These are phyloP conservation scores for Hydrochoerus hydrochaeris DNA, from an alignment of 2,113 vertebrate species.

Conservation along the genomic window DNA sequence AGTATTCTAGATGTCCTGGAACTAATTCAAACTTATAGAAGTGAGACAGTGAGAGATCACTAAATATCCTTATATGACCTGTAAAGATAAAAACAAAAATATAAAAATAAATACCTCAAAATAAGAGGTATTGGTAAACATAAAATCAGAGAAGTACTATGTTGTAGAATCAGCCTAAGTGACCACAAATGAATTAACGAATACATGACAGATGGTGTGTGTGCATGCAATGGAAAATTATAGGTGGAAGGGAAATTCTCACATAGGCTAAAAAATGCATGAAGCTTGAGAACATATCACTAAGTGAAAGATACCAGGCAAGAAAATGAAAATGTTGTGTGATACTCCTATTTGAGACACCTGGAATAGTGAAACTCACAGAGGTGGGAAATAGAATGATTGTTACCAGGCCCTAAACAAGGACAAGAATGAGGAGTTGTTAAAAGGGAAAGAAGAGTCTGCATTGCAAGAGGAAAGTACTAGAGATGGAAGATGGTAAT, in stretches of 20 bases:
- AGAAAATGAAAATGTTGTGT: background rate
- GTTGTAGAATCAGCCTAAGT: background rate
- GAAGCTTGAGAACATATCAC: background rate
- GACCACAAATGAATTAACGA: background rate
- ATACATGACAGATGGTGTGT: background rate
- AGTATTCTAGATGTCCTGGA: background rate
- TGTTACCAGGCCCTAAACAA: rapidly evolving
- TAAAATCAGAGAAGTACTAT: background rate
- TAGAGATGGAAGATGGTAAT: background rate
- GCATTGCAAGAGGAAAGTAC: background rate
- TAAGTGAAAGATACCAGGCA: background rate
- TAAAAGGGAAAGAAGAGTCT: background rate
- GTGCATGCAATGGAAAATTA: background rate
- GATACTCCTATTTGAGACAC: background rate
- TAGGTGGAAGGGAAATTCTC: background rate
- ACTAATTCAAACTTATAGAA: background rate
- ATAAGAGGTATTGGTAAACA: background rate
- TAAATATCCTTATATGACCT: conserved; percentile 55
- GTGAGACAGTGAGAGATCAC: background rate
- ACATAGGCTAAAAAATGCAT: rapidly evolving
- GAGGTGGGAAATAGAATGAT: background rate
- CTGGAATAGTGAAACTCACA: background rate
- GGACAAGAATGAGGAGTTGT: background rate
- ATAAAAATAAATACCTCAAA: background rate
- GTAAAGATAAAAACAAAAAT: background rate